Base-by-base conservation (phyloP, 2,113 vertebrate species). In the Atherinomorus stipes region DNA sequence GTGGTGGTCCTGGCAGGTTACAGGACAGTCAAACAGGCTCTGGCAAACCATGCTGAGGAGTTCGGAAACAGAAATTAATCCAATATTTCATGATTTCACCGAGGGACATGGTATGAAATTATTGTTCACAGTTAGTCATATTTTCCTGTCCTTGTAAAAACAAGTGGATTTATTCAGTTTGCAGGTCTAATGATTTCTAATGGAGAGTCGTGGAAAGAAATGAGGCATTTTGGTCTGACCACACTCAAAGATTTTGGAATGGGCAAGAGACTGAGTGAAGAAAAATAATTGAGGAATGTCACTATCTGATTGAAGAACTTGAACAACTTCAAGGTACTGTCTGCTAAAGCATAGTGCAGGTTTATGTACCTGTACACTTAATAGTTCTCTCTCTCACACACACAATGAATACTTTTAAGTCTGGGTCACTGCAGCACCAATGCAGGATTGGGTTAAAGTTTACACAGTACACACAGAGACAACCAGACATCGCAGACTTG, bases 1-100 rank as follows among this genome's bases (percentile, higher is more conserved):
- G 85, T 81, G 0, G 91, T 96, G 57, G 93, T 96, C 4, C 76
- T 96, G 63, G 87, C 94, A 11, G 95, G 95, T 22, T 96, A 95
- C 8, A 87, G 89, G 64, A 78, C 93, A 12, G 93, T 96, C 81
- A 95, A 90, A 75, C 68, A 95, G 44, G 95, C 95, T 31, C 90
- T 96, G 34, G 85, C 93, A 38, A 92, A 91, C 73, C 74, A 92
- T 1, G 91, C 93, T 34, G 93, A 94, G 4, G 94, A 94, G n/a
- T 96, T 96, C 91, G 94, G 88, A 54, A 84, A 85, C 21, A 49
- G 86, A 85, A 0, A 1, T 86, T 6, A 56, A 12, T 1, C 86
- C 85, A 1, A 11, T 88, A 28, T 73, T 81, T 11, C 4, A 86
- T 26, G 88, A 87, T 21, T 31, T 86, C 4, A 72, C 11, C 26